These are phyloP conservation scores for Pelecanus crispus DNA, from an alignment of 2,113 vertebrate species.

Conservation along the genomic window DNA sequence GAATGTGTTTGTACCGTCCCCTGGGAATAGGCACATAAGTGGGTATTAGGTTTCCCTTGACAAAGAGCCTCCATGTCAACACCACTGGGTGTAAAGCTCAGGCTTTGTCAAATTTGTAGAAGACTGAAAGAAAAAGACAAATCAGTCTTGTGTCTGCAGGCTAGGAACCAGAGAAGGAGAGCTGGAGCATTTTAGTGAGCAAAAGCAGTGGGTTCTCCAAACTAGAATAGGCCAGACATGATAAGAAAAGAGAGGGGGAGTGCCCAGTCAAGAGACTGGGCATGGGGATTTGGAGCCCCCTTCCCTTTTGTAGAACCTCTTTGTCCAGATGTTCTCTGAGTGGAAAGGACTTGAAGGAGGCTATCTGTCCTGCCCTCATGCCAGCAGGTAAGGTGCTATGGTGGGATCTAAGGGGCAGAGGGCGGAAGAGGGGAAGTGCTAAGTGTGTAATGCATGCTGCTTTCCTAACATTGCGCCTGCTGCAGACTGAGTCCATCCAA, in stretches of 20 bases:
- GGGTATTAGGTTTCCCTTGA: not conserved
- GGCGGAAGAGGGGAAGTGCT: not conserved
- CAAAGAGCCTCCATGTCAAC: not conserved
- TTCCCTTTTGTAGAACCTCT: slow-evolving; percentile 4
- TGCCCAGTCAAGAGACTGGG: not conserved
- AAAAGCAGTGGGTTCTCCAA: not conserved
- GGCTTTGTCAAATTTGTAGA: not conserved
- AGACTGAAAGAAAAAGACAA: not conserved
- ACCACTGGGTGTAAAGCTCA: not conserved
- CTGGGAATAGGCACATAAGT: not conserved
- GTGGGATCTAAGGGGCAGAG: not conserved
- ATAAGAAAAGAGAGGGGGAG: not conserved
- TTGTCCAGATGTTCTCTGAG: slow-evolving; percentile 36
- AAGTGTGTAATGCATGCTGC: slow-evolving; percentile 27
- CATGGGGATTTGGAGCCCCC: not conserved
- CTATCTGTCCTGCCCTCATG: slow-evolving; percentile 17
- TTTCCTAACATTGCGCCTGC: not conserved
- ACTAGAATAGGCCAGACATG: not conserved
- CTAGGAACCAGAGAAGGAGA: not conserved
- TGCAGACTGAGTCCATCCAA: not conserved
- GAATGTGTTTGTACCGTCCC: not conserved
- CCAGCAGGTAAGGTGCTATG: slow-evolving; percentile 61
- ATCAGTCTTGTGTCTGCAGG: not conserved
- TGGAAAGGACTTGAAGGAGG: slow-evolving; percentile 50
- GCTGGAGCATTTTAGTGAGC: not conserved